These are phyloP conservation scores for Calidris pugnax DNA, from an alignment of 2,113 vertebrate genomes.

Conservation along the genomic window DNA sequence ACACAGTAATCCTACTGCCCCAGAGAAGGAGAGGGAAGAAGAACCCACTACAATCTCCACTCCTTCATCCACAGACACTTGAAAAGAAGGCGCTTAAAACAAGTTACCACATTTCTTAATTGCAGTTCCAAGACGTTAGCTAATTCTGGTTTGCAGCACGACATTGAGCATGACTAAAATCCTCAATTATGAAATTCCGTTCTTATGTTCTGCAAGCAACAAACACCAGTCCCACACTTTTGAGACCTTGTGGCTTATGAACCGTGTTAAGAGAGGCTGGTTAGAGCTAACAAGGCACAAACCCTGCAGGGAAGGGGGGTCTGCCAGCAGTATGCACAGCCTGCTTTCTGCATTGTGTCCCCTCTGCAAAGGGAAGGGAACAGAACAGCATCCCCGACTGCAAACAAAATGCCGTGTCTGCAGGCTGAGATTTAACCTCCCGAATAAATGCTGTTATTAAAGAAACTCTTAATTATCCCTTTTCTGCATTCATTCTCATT, in stretches of 20 bases:
- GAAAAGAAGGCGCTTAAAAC: background rate
- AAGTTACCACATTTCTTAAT: background rate
- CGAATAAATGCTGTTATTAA: background rate
- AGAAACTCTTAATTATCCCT: background rate
- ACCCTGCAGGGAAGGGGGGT: background rate
- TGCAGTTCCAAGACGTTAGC: background rate
- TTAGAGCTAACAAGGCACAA: background rate
- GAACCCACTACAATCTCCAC: background rate
- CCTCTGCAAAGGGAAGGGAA: background rate
- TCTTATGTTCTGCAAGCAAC: background rate
- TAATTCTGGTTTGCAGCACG: background rate
- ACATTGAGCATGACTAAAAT: background rate
- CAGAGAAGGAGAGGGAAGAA: background rate
- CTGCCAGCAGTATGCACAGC: background rate
- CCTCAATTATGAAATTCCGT: background rate
- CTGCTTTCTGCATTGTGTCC: background rate
- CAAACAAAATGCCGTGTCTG: background rate
- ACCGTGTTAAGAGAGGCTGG: background rate
- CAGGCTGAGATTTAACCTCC: background rate
- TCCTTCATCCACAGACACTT: background rate
- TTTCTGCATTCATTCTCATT: background rate
- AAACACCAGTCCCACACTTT: background rate
- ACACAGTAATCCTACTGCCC: background rate
- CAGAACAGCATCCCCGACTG: background rate
- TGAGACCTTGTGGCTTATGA: background rate